Conservation (phyloP, 2,888 invertebrate genomes). For the Villa cingulata region DNA sequence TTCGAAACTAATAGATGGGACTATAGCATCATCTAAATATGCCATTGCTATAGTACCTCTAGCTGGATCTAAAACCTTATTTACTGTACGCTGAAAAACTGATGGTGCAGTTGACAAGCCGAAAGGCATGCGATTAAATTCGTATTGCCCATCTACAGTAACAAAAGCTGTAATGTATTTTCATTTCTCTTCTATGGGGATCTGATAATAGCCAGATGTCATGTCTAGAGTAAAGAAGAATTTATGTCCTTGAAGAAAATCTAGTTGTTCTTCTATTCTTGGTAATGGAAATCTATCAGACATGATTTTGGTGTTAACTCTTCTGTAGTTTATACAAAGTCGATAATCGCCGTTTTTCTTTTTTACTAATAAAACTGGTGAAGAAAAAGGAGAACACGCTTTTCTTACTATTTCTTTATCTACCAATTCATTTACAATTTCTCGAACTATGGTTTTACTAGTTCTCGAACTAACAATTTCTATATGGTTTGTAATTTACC, state of each 20-base stretch:
- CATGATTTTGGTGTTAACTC: conserved; percentile 1
- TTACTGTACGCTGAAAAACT: conserved; percentile 21
- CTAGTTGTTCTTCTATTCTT: no score
- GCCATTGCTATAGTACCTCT: conserved; percentile 9
- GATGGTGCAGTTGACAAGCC: conserved; percentile 20
- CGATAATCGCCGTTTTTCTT: no score
- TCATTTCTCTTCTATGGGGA: conserved; percentile 9
- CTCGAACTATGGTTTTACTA: not conserved
- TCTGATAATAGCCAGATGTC: no score
- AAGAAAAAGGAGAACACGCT: conserved; percentile 3
- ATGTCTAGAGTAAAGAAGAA: conserved; percentile 7
- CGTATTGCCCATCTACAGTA: conserved; percentile 16
- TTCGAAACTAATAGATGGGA: conserved; percentile 1
- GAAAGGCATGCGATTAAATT: no score
- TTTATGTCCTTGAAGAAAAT: no score
- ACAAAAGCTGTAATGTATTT: conserved; percentile 19
- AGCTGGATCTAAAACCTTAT: not conserved
- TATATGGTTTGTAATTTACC: no score
- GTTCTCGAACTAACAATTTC: not conserved
- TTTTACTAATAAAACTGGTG: conserved; percentile 6
- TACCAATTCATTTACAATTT: not conserved
- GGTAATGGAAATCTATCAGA: conserved; percentile 7
- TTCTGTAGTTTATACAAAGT: no score
- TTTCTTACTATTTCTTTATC: not conserved
- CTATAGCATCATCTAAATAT: conserved; percentile 14